These are phyloP conservation scores for Glyptemys insculpta DNA, from an alignment of 2,797 vertebrate genomes.

Conservation along the genomic window DNA sequence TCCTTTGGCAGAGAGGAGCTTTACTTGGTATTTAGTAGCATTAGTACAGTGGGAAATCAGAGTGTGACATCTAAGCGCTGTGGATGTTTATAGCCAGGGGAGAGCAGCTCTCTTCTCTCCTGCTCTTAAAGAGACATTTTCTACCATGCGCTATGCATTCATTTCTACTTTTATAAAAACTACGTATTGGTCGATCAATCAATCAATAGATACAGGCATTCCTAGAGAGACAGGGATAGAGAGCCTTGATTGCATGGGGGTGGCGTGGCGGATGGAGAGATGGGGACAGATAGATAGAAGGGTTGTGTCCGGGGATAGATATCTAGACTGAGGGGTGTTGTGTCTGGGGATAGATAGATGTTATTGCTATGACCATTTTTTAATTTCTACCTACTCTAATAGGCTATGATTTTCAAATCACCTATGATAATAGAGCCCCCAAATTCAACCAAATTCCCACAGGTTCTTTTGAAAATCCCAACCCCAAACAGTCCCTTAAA, in stretches of 20 bases:
- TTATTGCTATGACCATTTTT: background rate
- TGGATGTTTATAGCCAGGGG: background rate
- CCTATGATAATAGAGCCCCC: background rate
- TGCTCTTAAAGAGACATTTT: background rate
- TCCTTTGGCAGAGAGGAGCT: slow-evolving; percentile 40
- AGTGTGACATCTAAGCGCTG: slow-evolving; percentile 15
- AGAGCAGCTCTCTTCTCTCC: accelerated
- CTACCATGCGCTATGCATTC: background rate
- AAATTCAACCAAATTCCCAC: accelerated
- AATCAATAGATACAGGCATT: background rate
- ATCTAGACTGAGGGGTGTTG: no score
- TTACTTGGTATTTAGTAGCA: slow-evolving; percentile 33
- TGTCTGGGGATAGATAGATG: background rate
- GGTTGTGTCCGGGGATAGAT: background rate
- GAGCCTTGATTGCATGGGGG: background rate
- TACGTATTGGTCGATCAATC: background rate
- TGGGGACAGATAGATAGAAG: background rate
- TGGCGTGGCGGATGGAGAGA: accelerated
- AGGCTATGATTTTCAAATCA: background rate
- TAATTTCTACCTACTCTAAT: background rate
- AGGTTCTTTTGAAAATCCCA: background rate
- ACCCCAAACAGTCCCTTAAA: background rate
- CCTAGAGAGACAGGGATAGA: background rate
- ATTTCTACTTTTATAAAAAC: background rate
- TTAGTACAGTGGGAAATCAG: slow-evolving; percentile 57